Conservation (phyloP, 23 tunicate genomes). For the Trididemnum clinides region DNA sequence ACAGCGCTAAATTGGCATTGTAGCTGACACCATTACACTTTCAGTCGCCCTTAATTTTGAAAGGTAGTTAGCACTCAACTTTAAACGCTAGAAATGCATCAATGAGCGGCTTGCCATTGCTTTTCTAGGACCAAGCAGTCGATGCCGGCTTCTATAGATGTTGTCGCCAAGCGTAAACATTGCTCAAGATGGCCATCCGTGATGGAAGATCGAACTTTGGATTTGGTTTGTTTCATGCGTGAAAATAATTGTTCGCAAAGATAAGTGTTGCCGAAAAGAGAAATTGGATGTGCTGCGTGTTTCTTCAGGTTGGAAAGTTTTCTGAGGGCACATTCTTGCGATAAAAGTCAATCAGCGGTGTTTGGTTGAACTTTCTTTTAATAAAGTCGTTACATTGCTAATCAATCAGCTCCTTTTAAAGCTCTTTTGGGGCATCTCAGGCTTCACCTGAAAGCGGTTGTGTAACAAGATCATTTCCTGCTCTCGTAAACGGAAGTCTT, state of each 20-base stretch:
- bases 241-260: too few species aligned
- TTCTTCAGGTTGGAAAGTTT: background rate
- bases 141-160: background rate
- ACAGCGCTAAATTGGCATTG: too few species aligned
- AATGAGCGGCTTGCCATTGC: too few species aligned
- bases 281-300: too few species aligned
- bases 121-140: background rate
- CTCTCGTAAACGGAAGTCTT: background rate
- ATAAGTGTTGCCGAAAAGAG: too few species aligned
- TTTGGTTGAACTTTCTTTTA: background rate
- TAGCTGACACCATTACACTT: too few species aligned
- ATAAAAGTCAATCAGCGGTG: background rate
- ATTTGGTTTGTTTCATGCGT: too few species aligned
- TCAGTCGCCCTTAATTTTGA: too few species aligned
- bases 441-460: background rate
- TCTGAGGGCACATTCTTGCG: background rate
- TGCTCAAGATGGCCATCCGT: too few species aligned
- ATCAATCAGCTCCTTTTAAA: slow-evolving; percentile 8
- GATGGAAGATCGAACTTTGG: too few species aligned
- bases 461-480: background rate
- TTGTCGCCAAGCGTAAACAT: background rate
- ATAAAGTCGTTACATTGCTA: background rate
- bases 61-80: too few species aligned
- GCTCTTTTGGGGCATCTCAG: background rate
- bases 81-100: too few species aligned